Base-by-base conservation (phyloP, 2,888 invertebrate species). In the Andrena praecox region DNA sequence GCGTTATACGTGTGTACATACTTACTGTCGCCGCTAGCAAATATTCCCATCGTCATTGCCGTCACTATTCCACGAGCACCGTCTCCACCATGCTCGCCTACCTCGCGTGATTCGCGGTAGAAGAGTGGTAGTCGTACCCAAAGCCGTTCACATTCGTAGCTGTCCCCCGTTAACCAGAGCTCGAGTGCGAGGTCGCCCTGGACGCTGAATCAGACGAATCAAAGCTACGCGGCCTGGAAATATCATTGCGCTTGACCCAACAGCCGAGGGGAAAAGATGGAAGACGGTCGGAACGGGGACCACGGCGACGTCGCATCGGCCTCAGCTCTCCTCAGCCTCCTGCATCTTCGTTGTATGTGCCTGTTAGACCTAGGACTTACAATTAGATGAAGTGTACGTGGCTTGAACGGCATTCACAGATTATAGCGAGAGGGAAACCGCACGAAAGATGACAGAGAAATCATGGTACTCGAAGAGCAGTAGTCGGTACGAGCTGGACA, bases 321-420 rank as follows among this genome's bases (percentile, higher is more conserved):
- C 31, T 68, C 50, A 59, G n/a, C 52, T 60, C 29, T 33, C 68
- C 64, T 20, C 70, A 54, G 66, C 31, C 64, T 77, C 77, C 70
- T 87, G 88, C 89, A 89, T 87, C 87, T 79, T 86, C 84, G 83
- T 90, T 90, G 79, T 88, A 84, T 84, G 87, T 87, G 88, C 88
- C 88, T 90, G 89, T 89, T 90, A 91, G 91, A 82, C 77, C 75
- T 91, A 91, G 90, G 89, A 89, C 81, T 88, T 42, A 42, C 16
- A 16, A 16, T 42, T 91, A 90, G 89, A 87, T 87, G 89, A 85
- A 86, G 85, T 84, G 86, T 80, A 88, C 87, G 83, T 89, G 87
- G 89, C 88, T 89, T 90, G 86, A 85, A 88, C 87, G 85, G 85
- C 87, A 87, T 85, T 85, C 72, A 72, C 62, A 67, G 70, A 80